These are phyloP conservation scores for Brenthis hecate DNA, from an alignment of 2,888 invertebrate genomes.

Conservation along the genomic window DNA sequence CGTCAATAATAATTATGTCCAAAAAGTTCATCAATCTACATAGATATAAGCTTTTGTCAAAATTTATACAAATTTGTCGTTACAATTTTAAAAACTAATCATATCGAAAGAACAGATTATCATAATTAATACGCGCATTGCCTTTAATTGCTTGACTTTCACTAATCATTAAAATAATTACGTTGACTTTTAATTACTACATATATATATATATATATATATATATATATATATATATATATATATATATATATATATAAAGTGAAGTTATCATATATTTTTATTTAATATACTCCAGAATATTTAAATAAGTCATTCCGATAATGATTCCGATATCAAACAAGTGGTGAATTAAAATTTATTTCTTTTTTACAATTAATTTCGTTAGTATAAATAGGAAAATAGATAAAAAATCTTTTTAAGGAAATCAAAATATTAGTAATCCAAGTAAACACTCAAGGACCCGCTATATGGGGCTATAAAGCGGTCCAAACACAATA, in stretches of 20 bases:
- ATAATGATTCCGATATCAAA: too few species aligned
- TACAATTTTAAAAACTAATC: too few species aligned
- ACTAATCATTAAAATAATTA: constrained; percentile 10
- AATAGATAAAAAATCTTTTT: constrained; percentile 4
- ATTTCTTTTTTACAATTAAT: too few species aligned
- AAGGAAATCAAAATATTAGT: constrained; percentile 40
- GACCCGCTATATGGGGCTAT: constrained; percentile 39
- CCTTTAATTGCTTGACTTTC: constrained; percentile 4
- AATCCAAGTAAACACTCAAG: constrained; percentile 39
- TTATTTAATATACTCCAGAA: too few species aligned
- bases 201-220: neutral
- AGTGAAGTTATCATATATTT: neutral
- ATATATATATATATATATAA: neutral
- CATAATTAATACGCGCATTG: constrained; percentile 3
- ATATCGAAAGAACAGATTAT: constrained; percentile 4
- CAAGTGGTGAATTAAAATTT: too few species aligned
- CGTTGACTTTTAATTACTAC: constrained; percentile 2
- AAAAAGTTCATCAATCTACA: too few species aligned
- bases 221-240: neutral
- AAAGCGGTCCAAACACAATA: constrained; percentile 54
- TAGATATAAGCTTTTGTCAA: too few species aligned
- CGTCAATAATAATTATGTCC: too few species aligned
- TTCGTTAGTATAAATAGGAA: neutral
- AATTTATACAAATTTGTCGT: too few species aligned
- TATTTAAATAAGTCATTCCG: too few species aligned